Conservation (phyloP, 2,888 invertebrate species). For the Malthinus seriepunctatus region DNA sequence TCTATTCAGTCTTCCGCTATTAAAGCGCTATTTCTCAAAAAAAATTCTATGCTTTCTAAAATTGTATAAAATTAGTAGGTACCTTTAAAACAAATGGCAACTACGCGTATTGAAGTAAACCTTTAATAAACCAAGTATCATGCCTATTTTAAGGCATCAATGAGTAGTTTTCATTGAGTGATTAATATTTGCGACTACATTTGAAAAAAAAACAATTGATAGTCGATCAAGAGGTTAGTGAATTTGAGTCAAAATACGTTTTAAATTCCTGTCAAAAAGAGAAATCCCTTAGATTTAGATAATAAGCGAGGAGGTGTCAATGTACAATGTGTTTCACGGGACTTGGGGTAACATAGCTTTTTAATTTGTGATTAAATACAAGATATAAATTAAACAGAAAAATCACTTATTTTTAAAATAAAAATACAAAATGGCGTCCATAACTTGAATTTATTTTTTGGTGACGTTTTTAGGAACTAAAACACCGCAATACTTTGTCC, state of each 20-base stretch:
- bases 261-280: no score
- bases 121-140: background rate
- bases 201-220: no score
- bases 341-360: no score
- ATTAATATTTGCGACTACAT: no score
- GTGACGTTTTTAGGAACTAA: no score
- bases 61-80: background rate
- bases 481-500: no score
- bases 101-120: no score
- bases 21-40: background rate
- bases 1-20: conserved; percentile 6
- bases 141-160: background rate
- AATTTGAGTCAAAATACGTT: conserved; percentile 3
- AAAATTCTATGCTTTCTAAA: conserved; percentile 1
- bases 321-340: no score
- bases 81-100: background rate
- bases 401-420: background rate
- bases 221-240: background rate
- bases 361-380: background rate
- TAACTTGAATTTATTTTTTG: no score
- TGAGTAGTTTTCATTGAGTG: no score
- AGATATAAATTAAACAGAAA: background rate
- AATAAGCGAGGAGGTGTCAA: no score
- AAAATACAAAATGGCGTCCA: background rate
- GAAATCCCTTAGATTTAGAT: no score